These are phyloP conservation scores for Macroramphosus scolopax DNA, from an alignment of 2,797 vertebrate genomes.

Conservation along the genomic window DNA sequence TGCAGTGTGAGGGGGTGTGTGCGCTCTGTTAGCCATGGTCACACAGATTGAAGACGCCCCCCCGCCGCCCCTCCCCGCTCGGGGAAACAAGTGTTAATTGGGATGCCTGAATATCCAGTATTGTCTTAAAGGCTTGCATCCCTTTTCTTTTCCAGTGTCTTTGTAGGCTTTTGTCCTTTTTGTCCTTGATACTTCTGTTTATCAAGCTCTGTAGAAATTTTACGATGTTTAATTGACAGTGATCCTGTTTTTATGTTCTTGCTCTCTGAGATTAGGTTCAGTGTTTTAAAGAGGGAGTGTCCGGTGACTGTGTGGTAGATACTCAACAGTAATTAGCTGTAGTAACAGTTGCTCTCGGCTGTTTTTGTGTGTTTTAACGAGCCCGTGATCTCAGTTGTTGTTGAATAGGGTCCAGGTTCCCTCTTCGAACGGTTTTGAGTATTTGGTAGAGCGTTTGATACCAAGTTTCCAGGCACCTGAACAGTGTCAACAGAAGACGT, in stretches of 20 bases:
- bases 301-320: conserved; percentile 42
- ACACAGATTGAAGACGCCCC: conserved; percentile 46
- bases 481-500: conserved; percentile 12
- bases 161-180: conserved; percentile 37
- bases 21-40: conserved; percentile 60
- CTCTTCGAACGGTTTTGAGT: conserved; percentile 20
- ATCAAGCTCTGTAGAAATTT: conserved; percentile 21
- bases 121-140: conserved; percentile 71
- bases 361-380: conserved; percentile 30
- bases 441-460: conserved; percentile 22
- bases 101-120: conserved; percentile 71
- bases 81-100: conserved; percentile 63
- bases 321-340: conserved; percentile 44
- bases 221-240: conserved; percentile 10
- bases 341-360: conserved; percentile 32
- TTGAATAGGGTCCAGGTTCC: conserved; percentile 22
- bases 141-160: conserved; percentile 46
- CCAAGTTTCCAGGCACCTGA: conserved; percentile 28
- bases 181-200: conserved; percentile 19
- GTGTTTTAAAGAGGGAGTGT: conserved; percentile 27
- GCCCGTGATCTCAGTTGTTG: conserved; percentile 16
- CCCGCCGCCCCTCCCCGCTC: conserved; percentile 12
- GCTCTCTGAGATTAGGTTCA: conserved; percentile 39
- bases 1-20: conserved; percentile 50
- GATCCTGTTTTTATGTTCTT: conserved; percentile 30